Evolutionary conservation across 2,797 vertebrate species (phyloP), one percentile per base, ranked within the genome.

Genomic region (Eulemur mongoz): DNA sequence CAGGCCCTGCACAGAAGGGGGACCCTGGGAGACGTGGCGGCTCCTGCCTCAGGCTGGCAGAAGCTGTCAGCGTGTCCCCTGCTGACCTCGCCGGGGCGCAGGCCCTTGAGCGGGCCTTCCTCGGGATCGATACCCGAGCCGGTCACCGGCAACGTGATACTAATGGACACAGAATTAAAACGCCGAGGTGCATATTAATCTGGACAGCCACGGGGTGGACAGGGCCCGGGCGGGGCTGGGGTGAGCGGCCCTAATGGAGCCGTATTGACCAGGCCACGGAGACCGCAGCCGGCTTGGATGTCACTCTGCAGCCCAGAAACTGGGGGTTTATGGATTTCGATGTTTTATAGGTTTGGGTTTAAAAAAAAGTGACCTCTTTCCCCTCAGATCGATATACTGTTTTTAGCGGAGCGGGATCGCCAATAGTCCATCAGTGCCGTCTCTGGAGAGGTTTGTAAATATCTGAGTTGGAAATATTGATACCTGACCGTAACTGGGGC

Each of bases 91-190:
- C 85, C 17, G 97, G 98, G 98, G 98, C 98, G 98, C 97, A 98
- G 98, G 98, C 98, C 97, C 97, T 97, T 83, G 98, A 94, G 94
- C 76, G 95, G 98, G 98, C 98, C 98, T 98, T 98, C 98, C 98
- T 20, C 2, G 0, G 81, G 99, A 99, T 99, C 99, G 98, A 99
- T 99, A 99, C 93, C 98, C 95, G 98, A 98, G 98, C 98, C 98
- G 97, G 98, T 98, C 98, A 99, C 99, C 97, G 99, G 99, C 99
- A 99, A 99, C 94, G 98, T 98, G 99, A 99, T 98, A 98, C 99
- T 99, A 99, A 99, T 99, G 99, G 99, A 99, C 97, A 82, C 94
- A 93, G 98, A 98, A 99, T 99, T 98, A 98, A 98, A 98, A 98
- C 98, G 98, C 98, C 98, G 98, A 99, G 98, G 99, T 98, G 98